phyloP scores from a whole-genome alignment of 1,140 invertebrate species.

The Zaprionus africanus region DNA sequence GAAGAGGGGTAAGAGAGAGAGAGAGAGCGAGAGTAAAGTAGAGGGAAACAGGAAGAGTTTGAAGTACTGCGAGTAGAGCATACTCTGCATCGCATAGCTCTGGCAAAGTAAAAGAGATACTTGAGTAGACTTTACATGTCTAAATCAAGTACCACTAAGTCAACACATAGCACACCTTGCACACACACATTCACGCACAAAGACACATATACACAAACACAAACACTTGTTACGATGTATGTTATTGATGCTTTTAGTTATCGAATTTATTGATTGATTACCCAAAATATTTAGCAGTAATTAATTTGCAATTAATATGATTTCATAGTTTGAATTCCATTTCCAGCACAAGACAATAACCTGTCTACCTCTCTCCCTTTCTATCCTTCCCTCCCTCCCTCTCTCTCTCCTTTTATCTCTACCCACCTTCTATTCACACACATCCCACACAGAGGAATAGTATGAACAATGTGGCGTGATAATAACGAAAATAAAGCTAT shows the following conservation, averaged over 20 bases:
- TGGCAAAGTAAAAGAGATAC: neutral
- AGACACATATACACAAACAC: neutral
- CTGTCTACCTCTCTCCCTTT: neutral
- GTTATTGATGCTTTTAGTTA: constrained; percentile 11
- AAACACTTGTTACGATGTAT: neutral
- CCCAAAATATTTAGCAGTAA: constrained; percentile 14
- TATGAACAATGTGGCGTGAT: neutral
- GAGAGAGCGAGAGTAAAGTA: neutral
- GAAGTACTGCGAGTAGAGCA: neutral
- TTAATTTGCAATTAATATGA: constrained; percentile 30
- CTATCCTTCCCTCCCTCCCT: neutral
- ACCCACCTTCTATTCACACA: neutral
- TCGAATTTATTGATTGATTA: constrained; percentile 37
- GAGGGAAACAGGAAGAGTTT: neutral
- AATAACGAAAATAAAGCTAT: constrained; percentile 18
- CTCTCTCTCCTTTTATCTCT: too few species aligned
- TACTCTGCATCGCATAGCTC: neutral
- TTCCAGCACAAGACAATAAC: constrained; percentile 15
- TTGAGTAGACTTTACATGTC: neutral
- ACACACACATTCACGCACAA: neutral
- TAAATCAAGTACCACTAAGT: constrained; percentile 3
- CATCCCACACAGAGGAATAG: neutral
- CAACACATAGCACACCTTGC: neutral
- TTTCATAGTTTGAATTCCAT: constrained; percentile 8
- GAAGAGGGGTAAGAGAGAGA: neutral